Evolutionary conservation across 2,113 vertebrate species (phyloP).

Genomic region (Sander vitreus): DNA sequence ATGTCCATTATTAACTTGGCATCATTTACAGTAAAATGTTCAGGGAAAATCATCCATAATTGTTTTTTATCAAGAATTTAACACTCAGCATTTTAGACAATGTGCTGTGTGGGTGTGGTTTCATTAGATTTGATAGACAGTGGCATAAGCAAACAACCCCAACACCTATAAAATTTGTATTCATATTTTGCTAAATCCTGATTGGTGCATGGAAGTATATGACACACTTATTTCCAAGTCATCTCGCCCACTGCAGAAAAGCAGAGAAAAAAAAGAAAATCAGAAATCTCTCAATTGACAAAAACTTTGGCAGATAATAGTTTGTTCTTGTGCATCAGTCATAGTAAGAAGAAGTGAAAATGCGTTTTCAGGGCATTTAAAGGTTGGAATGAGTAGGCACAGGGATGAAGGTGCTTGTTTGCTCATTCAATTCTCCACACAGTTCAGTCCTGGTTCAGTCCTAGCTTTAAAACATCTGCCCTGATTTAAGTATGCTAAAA

Average conservation of each 20-base stretch:
- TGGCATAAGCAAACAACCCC: neutral
- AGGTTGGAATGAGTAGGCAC: neutral
- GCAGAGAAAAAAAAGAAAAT: neutral
- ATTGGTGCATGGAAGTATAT: neutral
- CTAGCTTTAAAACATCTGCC: neutral
- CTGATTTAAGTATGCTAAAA: slow-evolving; percentile 5
- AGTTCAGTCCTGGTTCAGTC: neutral
- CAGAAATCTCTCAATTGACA: neutral
- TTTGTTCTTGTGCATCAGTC: neutral
- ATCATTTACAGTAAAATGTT: neutral
- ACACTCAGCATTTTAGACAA: neutral
- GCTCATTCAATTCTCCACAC: neutral
- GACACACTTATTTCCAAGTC: slow-evolving; percentile 3
- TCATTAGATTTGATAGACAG: slow-evolving; percentile 14
- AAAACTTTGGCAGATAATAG: neutral
- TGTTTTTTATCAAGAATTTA: neutral
- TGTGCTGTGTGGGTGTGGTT: neutral
- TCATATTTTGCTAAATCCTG: neutral
- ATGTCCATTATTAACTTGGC: neutral
- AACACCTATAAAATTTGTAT: neutral
- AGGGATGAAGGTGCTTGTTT: neutral
- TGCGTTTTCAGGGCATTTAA: neutral
- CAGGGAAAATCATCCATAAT: neutral
- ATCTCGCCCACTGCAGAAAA: neutral
- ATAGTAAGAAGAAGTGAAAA: neutral